Evolutionary conservation across 2,888 invertebrate species (phyloP), one percentile per base, ranked within the genome.

Genomic region (Ganaspis brasiliensis): DNA sequence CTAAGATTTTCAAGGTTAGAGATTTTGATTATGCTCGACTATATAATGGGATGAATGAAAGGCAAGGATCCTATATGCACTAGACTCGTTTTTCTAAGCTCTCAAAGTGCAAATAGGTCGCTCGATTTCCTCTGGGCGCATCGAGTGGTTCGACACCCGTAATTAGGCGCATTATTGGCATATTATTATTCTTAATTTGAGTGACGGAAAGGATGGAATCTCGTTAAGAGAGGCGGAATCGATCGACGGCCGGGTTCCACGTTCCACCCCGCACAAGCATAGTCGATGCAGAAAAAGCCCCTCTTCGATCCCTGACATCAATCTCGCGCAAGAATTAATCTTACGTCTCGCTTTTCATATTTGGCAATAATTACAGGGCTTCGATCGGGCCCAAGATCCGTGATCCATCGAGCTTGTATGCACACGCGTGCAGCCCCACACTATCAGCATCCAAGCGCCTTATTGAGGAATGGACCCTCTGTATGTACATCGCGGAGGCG

Each of bases 361-460:
- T 91, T 91, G 89, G 90, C 88, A 90, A 91, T 91, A 91, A 91
- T 91, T 91, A 91, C 91, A 91, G 89, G 89, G 89, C 88, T 88
- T 81, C 85, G 86, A 81, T 79, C 81, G 79, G 82, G 81, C 78
- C 73, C 80, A 83, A 85, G 83, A 85, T 86, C 86, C 83, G 81
- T 86, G 86, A 86, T 87, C 87, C 86, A 81, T 86, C 85, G 61
- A 45, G 40, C 57, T 52, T n/a, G 56, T 56, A 55, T 72, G 72
- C 31, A 56, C 26, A 78, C 76, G 78, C 73, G 59, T 74, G 26
- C 81, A 74, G 61, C 61, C 63, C 57, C 45, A 63, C 31, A 55
- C 26, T 40, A 70, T 24, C 74, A 78, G 71, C 73, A 49, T 40
- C 75, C 59, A 56, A 61, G 76, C 70, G 61, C 40, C 67, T 67